Percentiles rank a stretch among this genome's conserved stretches.
phyloP scores from a whole-genome alignment of 2,113 vertebrate genomes.

The Pleuronectes platessa region DNA sequence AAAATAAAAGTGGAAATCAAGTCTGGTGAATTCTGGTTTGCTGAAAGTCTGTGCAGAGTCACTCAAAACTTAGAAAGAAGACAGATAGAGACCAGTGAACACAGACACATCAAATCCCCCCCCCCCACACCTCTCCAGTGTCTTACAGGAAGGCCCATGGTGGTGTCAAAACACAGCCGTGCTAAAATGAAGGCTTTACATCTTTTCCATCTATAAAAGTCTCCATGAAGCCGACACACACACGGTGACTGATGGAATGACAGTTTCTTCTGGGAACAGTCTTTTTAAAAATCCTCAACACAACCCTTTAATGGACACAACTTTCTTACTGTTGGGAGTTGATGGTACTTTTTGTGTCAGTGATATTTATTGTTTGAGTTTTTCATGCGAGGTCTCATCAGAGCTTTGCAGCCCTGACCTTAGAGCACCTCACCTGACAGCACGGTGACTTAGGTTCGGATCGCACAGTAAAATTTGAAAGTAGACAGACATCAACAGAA shows the following conservation, averaged over 20 bases:
- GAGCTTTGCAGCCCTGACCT: too few species aligned
- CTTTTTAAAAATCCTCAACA: neutral
- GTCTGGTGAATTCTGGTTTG: neutral
- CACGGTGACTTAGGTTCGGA: too few species aligned
- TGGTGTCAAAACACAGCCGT: constrained; percentile 6
- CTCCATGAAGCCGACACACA: neutral
- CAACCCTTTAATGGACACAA: too few species aligned
- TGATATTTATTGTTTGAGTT: too few species aligned
- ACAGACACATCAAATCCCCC: neutral
- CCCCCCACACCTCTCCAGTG: neutral
- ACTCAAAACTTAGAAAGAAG: neutral
- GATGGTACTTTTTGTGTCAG: too few species aligned
- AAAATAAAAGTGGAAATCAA: neutral
- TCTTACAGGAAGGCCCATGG: neutral
- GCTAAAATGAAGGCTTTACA: constrained; percentile 9
- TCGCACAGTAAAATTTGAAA: constrained; percentile 22
- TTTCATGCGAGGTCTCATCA: too few species aligned
- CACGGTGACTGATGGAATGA: constrained; percentile 9
- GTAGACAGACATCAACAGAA: constrained; percentile 35
- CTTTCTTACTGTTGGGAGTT: too few species aligned
- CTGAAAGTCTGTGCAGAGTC: neutral
- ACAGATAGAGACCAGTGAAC: neutral
- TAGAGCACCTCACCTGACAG: too few species aligned
- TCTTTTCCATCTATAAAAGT: neutral
- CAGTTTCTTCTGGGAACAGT: neutral